Evolutionary conservation across 2,888 invertebrate species (phyloP).

Genomic region (Agriopis aurantiaria): DNA sequence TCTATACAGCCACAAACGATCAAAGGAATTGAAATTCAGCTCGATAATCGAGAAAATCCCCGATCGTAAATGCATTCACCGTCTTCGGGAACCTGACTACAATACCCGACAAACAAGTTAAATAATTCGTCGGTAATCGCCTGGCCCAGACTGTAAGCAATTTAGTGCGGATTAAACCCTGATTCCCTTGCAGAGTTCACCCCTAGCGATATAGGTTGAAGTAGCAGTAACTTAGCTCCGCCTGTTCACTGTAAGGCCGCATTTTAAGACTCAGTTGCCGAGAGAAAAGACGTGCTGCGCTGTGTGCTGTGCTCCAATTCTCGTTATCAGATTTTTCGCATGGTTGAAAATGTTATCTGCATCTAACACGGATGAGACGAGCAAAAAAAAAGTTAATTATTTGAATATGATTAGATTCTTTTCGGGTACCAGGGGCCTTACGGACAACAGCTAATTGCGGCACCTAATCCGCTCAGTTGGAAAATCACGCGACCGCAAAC

Average conservation of each 20-base stretch:
- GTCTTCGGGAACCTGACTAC: conserved; percentile 35
- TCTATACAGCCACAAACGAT: conserved; percentile 10
- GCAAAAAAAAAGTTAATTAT: no score
- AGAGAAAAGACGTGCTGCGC: no score
- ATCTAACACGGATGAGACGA: no score
- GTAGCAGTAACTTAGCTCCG: conserved; percentile 7
- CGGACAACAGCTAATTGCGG: no score
- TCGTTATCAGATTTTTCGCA: no score
- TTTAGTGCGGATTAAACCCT: conserved; percentile 66
- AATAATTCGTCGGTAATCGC: conserved; percentile 65
- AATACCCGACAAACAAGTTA: conserved; percentile 51
- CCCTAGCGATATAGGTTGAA: conserved; percentile 20
- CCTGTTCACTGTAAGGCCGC: neutral
- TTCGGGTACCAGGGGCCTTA: no score
- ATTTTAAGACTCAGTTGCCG: no score
- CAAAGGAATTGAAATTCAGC: conserved; percentile 17
- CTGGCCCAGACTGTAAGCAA: conserved; percentile 65
- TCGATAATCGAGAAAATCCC: conserved; percentile 17
- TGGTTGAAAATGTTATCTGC: no score
- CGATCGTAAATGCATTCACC: conserved; percentile 25
- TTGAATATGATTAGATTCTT: no score
- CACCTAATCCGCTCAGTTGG: no score
- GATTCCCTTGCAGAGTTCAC: conserved; percentile 64
- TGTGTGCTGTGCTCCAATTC: no score
- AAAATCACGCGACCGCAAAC: no score